These are phyloP conservation scores for Silurus aristotelis DNA, from an alignment of 2,797 vertebrate genomes.

Conservation along the genomic window DNA sequence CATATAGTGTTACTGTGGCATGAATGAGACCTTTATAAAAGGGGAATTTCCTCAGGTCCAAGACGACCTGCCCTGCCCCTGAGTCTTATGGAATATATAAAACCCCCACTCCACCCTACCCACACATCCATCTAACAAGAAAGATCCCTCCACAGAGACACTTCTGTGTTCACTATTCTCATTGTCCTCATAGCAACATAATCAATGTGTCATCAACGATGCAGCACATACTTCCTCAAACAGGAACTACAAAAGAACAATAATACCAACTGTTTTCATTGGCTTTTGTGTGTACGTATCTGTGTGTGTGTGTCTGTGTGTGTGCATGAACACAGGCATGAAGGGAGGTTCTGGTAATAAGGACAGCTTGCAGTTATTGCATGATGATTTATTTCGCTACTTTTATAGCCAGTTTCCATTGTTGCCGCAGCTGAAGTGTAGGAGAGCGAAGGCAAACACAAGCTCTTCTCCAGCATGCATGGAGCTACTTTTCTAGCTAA, in stretches of 20 bases:
- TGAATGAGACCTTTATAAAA: conserved; percentile 60
- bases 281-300: background rate
- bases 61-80: conserved; percentile 44
- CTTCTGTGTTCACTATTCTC: conserved; percentile 31
- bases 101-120: background rate
- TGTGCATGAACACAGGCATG: conserved; percentile 23
- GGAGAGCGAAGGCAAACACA: conserved; percentile 24
- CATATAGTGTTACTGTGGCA: conserved; percentile 49
- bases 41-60: conserved; percentile 57
- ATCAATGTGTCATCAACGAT: conserved; percentile 40
- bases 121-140: background rate
- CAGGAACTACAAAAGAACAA: conserved; percentile 46
- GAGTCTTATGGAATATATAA: conserved; percentile 50
- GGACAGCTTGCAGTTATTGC: conserved; percentile 29
- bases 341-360: conserved; percentile 24
- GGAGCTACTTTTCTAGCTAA: conserved; percentile 28
- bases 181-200: conserved; percentile 16
- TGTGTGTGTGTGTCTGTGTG: conserved; percentile 17
- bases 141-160: conserved; percentile 26
- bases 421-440: conserved; percentile 23
- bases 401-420: conserved; percentile 38
- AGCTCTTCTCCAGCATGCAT: conserved; percentile 8
- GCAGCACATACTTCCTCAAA: conserved; percentile 43
- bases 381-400: conserved; percentile 24
- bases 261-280: conserved; percentile 42